phyloP scores from a whole-genome alignment of 2,888 invertebrate genomes.

The Polietes domitor region DNA sequence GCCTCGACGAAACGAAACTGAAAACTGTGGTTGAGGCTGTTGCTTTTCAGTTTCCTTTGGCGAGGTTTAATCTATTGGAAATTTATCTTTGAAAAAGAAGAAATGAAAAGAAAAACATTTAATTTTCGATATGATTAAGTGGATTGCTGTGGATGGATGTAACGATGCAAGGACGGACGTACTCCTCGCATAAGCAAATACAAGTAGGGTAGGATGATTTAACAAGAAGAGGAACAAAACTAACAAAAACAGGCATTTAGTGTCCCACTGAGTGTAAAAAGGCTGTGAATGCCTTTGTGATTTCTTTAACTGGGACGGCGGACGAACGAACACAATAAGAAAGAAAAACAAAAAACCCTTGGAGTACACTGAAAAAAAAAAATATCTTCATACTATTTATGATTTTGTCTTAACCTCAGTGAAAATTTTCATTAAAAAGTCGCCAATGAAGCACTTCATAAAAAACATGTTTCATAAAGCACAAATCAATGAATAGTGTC shows the following conservation, averaged over 20 bases:
- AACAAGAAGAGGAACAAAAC: neutral
- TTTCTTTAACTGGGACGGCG: neutral
- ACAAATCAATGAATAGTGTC: no score
- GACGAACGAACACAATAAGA: neutral
- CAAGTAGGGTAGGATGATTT: neutral
- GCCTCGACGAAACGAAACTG: neutral
- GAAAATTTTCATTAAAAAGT: no score
- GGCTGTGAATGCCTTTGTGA: neutral
- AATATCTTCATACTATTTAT: no score
- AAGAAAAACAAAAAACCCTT: conserved; percentile 9
- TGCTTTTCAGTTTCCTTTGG: neutral
- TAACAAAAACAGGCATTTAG: neutral
- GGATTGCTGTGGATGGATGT: conserved; percentile 3
- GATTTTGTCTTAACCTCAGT: no score
- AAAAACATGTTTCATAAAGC: no score
- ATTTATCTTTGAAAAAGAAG: conserved; percentile 4
- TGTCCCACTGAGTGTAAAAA: conserved; percentile 14
- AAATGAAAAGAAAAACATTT: conserved; percentile 9
- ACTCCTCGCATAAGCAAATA: neutral
- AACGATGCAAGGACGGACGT: neutral
- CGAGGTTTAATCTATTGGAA: conserved; percentile 4
- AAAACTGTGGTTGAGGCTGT: neutral
- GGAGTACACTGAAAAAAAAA: no score
- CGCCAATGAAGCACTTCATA: no score
- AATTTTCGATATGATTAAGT: conserved; percentile 32